Evolutionary conservation across 2,797 vertebrate genomes (phyloP).

Genomic region (Macropodus opercularis): DNA sequence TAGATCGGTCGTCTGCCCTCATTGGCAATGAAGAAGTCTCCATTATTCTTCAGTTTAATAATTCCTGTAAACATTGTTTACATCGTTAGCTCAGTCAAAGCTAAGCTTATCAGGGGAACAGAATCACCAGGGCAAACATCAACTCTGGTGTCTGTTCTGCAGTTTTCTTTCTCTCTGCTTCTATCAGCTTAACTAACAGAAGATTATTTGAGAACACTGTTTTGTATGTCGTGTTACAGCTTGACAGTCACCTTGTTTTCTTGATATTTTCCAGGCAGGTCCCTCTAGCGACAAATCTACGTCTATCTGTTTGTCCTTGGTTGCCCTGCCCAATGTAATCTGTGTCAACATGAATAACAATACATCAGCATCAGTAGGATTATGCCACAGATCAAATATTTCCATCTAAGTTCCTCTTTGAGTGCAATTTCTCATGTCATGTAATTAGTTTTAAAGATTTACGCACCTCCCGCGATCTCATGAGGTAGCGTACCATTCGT

Average conservation of each 20-base stretch:
- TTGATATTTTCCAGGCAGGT: slow-evolving; percentile 97
- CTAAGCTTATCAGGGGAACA: too few relatives aligned
- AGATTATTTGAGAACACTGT: not conserved
- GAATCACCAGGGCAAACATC: not conserved
- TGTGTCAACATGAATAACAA: slow-evolving; percentile 53
- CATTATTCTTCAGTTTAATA: slow-evolving; percentile 96
- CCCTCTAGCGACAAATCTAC: slow-evolving; percentile 95
- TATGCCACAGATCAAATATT: not conserved
- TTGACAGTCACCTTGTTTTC: slow-evolving; percentile 89
- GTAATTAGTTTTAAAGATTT: not conserved
- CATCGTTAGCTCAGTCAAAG: too few relatives aligned
- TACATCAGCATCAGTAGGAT: not conserved
- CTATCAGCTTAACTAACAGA: not conserved
- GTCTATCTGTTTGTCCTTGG: slow-evolving; percentile 98
- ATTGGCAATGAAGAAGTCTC: slow-evolving; percentile 96
- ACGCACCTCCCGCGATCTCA: slow-evolving; percentile 93
- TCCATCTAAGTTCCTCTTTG: not conserved
- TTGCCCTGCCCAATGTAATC: slow-evolving; percentile 95
- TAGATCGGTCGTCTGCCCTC: slow-evolving; percentile 94
- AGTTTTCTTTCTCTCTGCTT: not conserved
- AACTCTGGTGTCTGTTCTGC: not conserved
- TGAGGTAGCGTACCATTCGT: slow-evolving; percentile 96
- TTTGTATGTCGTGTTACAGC: not conserved
- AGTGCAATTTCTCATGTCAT: not conserved
- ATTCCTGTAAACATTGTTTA: slow-evolving; percentile 86